Percentiles rank a stretch among this genome's conserved stretches.
These are phyloP conservation scores for Tragelaphus buxtoni DNA, from an alignment of 2,113 vertebrate species.

Conservation along the genomic window DNA sequence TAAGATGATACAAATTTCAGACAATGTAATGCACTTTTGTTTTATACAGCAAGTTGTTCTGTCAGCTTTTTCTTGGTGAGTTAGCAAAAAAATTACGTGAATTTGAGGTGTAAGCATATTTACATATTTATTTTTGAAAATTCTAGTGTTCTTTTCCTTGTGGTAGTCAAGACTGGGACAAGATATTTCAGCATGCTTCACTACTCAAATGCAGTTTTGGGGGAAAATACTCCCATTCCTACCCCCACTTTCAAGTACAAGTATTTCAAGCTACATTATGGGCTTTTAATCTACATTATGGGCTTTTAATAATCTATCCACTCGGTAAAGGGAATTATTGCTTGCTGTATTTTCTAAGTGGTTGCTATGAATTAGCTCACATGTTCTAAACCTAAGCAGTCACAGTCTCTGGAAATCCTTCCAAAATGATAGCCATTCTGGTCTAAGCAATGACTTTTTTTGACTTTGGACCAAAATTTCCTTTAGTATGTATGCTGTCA, in stretches of 20 bases:
- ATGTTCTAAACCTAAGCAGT: background rate
- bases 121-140: constrained; percentile 32
- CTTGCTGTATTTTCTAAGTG: background rate
- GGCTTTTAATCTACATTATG: background rate
- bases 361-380: background rate
- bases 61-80: background rate
- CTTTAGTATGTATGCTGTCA: background rate
- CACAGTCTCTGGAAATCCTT: background rate
- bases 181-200: background rate
- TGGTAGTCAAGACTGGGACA: background rate
- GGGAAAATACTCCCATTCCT: background rate
- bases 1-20: constrained; percentile 22
- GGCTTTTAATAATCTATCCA: background rate
- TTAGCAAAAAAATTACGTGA: constrained; percentile 32
- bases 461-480: background rate
- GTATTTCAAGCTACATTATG: constrained; percentile 13
- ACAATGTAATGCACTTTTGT: constrained; percentile 10
- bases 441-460: background rate
- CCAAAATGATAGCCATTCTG: background rate
- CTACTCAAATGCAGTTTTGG: background rate
- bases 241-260: constrained; percentile 28
- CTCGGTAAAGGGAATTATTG: background rate
- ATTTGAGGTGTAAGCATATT: constrained; percentile 29
- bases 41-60: constrained; percentile 39
- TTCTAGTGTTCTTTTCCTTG: background rate